Evolutionary conservation across 1,140 invertebrate genomes (phyloP).

Genomic region (Heliothis virescens): DNA sequence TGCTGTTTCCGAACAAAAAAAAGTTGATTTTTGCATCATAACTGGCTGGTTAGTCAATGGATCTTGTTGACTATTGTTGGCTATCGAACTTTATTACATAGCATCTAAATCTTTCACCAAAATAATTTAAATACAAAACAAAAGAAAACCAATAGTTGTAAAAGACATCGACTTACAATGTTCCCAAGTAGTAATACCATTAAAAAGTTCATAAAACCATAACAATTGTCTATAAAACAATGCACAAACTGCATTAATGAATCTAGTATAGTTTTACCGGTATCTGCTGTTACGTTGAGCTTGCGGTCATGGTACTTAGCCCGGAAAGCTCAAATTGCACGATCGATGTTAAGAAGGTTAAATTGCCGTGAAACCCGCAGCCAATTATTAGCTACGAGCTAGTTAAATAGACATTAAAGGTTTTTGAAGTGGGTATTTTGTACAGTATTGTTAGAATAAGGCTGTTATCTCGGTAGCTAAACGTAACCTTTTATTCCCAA

Average conservation of each 20-base stretch:
- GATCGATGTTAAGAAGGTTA: background rate
- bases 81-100: no score
- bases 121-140: no score
- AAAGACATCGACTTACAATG: background rate
- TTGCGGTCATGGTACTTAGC: background rate
- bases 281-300: background rate
- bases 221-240: background rate
- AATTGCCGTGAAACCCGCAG: background rate
- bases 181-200: background rate
- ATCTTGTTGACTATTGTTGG: no score
- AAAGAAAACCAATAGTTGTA: background rate
- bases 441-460: no score
- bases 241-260: background rate
- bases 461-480: no score
- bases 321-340: slow-evolving; percentile 8
- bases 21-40: no score
- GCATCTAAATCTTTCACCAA: no score
- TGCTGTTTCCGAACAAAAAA: no score
- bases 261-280: background rate
- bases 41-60: no score
- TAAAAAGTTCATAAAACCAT: background rate
- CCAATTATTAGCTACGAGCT: background rate
- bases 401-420: no score
- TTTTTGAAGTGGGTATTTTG: no score
- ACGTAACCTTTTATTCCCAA: no score